Conservation (phyloP, 2,113 vertebrate species). For the Cryptotis parvus region DNA sequence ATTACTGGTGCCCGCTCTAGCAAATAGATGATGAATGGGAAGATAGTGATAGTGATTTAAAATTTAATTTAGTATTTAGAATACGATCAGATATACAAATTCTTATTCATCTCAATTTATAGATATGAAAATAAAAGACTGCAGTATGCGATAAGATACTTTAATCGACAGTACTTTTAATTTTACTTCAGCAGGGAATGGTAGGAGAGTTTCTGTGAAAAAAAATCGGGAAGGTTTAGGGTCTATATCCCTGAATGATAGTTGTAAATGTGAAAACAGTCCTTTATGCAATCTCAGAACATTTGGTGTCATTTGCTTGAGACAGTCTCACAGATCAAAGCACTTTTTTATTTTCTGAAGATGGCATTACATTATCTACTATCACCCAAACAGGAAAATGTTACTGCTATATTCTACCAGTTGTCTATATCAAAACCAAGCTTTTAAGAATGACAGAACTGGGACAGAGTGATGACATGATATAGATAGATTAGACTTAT, state of each 20-base stretch:
- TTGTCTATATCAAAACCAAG: constrained; percentile 27
- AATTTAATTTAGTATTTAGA: background rate
- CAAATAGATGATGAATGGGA: too few relatives aligned
- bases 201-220: constrained; percentile 1
- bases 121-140: constrained; percentile 13
- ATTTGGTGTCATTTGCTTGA: constrained; percentile 1
- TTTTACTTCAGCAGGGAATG: background rate
- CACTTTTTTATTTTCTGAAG: constrained; percentile 37
- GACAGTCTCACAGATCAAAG: constrained; percentile 25
- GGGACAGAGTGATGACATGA: background rate
- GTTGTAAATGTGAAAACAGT: constrained; percentile 30
- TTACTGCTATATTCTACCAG: constrained; percentile 27
- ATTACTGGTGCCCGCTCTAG: too few relatives aligned
- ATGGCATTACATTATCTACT: background rate
- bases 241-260: background rate
- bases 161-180: background rate
- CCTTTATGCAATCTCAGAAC: constrained; percentile 5
- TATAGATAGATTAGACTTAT: background rate
- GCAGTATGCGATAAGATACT: background rate
- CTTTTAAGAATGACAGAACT: constrained; percentile 26
- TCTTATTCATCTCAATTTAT: background rate
- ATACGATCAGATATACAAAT: constrained; percentile 1
- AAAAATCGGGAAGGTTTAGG: constrained; percentile 1
- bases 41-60: too few relatives aligned
- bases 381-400: background rate